Evolutionary conservation across 1,140 invertebrate species (phyloP).

Genomic region (Gryllus bimaculatus): DNA sequence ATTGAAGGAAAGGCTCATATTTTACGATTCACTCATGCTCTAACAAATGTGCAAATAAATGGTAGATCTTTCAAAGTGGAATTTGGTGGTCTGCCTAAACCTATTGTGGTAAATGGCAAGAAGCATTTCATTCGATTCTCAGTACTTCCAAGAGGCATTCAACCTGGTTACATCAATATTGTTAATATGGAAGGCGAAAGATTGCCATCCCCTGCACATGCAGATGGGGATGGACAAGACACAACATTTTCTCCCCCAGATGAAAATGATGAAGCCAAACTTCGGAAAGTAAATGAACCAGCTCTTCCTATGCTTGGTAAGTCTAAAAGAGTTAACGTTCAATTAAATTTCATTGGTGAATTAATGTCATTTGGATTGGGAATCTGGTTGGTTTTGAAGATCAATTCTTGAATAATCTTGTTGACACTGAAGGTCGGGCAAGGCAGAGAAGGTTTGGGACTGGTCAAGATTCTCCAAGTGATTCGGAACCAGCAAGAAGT

Average conservation of each 20-base stretch:
- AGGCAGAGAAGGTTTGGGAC: neutral
- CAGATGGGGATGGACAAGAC: constrained; percentile 22
- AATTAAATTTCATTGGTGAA: neutral
- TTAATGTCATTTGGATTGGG: neutral
- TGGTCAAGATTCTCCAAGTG: neutral
- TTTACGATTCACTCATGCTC: constrained; percentile 66
- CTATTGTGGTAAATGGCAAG: constrained; percentile 66
- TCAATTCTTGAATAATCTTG: too few relatives aligned
- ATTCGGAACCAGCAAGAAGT: neutral
- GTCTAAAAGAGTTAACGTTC: neutral
- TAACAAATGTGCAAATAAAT: constrained; percentile 70
- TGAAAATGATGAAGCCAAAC: constrained; percentile 12
- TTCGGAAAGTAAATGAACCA: constrained; percentile 22
- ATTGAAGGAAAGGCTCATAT: constrained; percentile 65
- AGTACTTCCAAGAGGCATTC: constrained; percentile 63
- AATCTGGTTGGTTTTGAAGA: neutral
- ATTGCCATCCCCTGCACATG: constrained; percentile 25
- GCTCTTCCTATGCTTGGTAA: constrained; percentile 25
- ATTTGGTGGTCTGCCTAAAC: constrained; percentile 86
- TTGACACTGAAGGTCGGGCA: too few relatives aligned
- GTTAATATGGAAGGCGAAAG: constrained; percentile 52
- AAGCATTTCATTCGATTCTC: constrained; percentile 77
- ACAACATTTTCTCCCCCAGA: constrained; percentile 15
- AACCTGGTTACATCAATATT: constrained; percentile 56
- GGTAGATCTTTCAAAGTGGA: constrained; percentile 69